Percentiles rank a stretch among this genome's conserved stretches.
These are phyloP conservation scores for Epinephelus malabaricus DNA, from an alignment of 2,797 vertebrate species.

Conservation along the genomic window DNA sequence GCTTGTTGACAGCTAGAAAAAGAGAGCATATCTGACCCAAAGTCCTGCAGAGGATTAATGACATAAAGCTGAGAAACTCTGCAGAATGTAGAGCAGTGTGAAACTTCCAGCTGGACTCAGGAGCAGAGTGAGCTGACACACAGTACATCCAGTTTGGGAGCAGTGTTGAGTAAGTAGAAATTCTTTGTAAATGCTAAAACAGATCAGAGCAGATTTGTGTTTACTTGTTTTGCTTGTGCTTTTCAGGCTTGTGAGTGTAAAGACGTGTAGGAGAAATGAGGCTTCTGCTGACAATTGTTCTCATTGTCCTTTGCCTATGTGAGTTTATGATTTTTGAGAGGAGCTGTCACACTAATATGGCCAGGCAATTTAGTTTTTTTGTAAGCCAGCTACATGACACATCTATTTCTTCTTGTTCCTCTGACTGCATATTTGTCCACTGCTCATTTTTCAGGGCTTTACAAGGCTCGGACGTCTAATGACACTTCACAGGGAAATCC, in stretches of 20 bases:
- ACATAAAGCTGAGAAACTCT: conserved; percentile 21
- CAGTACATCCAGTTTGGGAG: background rate
- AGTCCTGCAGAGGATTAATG: conserved; percentile 53
- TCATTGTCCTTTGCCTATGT: conserved; percentile 77
- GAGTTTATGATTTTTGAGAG: conserved; percentile 55
- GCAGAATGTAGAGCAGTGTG: conserved; percentile 4
- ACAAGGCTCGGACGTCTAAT: conserved; percentile 42
- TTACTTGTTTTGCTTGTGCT: conserved; percentile 22
- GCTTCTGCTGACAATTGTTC: conserved; percentile 55
- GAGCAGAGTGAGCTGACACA: background rate
- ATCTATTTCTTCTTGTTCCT: conserved; percentile 9
- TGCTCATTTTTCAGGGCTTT: conserved; percentile 70
- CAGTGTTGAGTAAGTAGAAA: conserved; percentile 33
- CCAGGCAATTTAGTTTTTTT: conserved; percentile 21
- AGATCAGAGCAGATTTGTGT: conserved; percentile 24
- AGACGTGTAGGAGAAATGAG: conserved; percentile 60
- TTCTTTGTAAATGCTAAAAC: background rate
- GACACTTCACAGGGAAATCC: conserved; percentile 25
- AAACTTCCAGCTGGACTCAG: background rate
- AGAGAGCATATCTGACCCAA: conserved; percentile 12
- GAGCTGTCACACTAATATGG: conserved; percentile 17
- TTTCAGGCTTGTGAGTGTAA: conserved; percentile 28
- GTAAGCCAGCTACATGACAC: conserved; percentile 20
- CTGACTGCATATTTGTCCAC: conserved; percentile 5
- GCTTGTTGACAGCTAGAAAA: conserved; percentile 20